Evolutionary conservation across 2,888 invertebrate species (phyloP).

Genomic region (Lithophane socia): DNA sequence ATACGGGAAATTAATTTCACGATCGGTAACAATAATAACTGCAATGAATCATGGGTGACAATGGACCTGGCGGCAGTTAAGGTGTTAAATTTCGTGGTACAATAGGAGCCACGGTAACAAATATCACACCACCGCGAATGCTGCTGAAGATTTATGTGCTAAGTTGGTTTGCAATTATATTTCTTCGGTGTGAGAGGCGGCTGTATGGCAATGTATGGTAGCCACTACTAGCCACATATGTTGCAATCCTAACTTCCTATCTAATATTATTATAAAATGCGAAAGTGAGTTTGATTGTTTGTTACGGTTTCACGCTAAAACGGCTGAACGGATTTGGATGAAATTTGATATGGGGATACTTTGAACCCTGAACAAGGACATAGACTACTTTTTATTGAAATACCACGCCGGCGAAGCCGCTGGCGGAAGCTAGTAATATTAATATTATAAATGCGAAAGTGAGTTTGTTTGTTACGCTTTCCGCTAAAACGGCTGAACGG

Average conservation of each 20-base stretch:
- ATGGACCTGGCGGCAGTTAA: conserved; percentile 78
- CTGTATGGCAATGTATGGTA: conserved; percentile 29
- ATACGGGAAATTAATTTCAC: conserved; percentile 85
- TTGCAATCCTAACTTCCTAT: conserved; percentile 24
- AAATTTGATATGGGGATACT: no score
- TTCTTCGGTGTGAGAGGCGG: conserved; percentile 66
- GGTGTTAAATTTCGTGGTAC: conserved; percentile 85
- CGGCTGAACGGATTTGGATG: no score
- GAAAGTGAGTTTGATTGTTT: no score
- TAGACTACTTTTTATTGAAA: no score
- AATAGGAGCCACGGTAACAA: conserved; percentile 77
- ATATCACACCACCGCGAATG: conserved; percentile 72
- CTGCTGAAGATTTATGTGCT: conserved; percentile 82
- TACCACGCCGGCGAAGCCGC: no score
- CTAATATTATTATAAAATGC: no score
- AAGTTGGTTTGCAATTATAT: conserved; percentile 87
- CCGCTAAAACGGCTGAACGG: no score
- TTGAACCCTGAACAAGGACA: no score
- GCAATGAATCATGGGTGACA: conserved; percentile 86
- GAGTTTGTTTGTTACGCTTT: no score
- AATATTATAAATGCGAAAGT: no score
- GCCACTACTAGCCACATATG: conserved; percentile 13
- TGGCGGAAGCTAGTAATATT: no score
- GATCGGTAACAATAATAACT: conserved; percentile 86
- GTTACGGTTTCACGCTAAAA: no score